Base-by-base conservation (phyloP, 1,140 invertebrate genomes). In the Megalopta genalis region DNA sequence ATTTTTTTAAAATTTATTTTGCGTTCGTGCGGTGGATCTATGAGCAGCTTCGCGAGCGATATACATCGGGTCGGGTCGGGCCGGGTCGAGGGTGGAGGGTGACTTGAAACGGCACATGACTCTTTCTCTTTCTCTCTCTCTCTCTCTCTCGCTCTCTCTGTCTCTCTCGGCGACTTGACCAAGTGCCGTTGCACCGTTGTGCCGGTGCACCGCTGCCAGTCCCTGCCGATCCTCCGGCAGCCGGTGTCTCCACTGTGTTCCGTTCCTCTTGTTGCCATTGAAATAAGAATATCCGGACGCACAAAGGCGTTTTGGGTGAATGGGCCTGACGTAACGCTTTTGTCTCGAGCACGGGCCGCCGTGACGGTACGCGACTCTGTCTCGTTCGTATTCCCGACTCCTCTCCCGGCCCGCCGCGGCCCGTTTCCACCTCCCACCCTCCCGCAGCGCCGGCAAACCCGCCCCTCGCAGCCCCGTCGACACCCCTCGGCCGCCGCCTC, bases 241-340 rank as follows among this genome's bases (percentile, higher is more conserved):
- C 21, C 32, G n/a, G 14, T 64, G 60, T 78, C 72, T 72, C 52
- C 49, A 37, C 63, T 75, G 42, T 81, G 42, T 81, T 63, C 66
- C 37, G 54, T 49, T 52, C 27, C 39, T 77, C 49, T 62, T 73
- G 65, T 74, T 73, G 71, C 60, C 69, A 85, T 85, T 82, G 81
- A 67, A 82, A 85, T 85, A 82, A 85, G 68, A 87, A 85, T 81
- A 83, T 78, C 73, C 52, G 14, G 74, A 86, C 63, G 67, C 46
- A 79, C 75, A 84, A 82, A 86, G 59, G 69, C 57, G 46, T 80
- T 79, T 82, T 81, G 63, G 65, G 49, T 84, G 77, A 87, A 87
- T 86, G 72, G 59, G 57, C 16, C 74, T 85, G 85, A 85, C 80
- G 80, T 86, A 87, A 87, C 74, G 86, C 85, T 87, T 85, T 83